Percentiles rank a stretch among this genome's conserved stretches.
These are phyloP conservation scores for Thunnus albacares DNA, from an alignment of 2,797 vertebrate genomes.

Conservation along the genomic window DNA sequence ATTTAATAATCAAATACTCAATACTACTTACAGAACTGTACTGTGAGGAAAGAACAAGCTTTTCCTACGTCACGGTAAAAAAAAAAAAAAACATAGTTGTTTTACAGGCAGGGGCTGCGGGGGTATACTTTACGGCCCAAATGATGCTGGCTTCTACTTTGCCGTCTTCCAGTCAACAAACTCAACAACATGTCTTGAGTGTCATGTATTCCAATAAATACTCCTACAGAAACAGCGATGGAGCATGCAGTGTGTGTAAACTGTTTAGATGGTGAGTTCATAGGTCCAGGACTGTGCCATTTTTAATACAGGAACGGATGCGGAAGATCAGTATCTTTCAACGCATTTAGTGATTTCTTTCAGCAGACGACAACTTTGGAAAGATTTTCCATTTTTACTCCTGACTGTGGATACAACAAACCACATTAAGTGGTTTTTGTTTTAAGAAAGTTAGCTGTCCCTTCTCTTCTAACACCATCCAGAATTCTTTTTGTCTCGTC, in stretches of 20 bases:
- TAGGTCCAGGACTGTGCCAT: neutral
- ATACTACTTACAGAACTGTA: too few species aligned
- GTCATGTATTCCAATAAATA: neutral
- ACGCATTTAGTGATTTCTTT: constrained; percentile 4
- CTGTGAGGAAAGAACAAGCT: too few species aligned
- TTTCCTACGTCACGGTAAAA: too few species aligned
- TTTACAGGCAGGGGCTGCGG: too few species aligned
- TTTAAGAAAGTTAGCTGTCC: constrained; percentile 11
- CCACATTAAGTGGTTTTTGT: constrained; percentile 28
- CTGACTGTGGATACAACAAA: constrained; percentile 6
- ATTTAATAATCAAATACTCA: too few species aligned
- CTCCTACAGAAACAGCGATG: neutral
- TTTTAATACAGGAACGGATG: constrained; percentile 26
- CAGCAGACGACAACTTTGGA: constrained; percentile 5
- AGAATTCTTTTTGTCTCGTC: neutral
- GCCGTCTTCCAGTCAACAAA: neutral
- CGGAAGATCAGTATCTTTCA: constrained; percentile 5
- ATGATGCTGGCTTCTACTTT: neutral
- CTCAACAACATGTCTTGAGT: constrained; percentile 14
- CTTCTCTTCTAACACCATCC: neutral
- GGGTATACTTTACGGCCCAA: neutral
- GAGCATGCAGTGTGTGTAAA: constrained; percentile 9
- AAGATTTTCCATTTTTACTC: constrained; percentile 25
- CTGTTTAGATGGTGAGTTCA: constrained; percentile 26
- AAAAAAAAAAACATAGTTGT: too few species aligned